Evolutionary conservation across 1,140 invertebrate species (phyloP).

Genomic region (Hycleus phaleratus): DNA sequence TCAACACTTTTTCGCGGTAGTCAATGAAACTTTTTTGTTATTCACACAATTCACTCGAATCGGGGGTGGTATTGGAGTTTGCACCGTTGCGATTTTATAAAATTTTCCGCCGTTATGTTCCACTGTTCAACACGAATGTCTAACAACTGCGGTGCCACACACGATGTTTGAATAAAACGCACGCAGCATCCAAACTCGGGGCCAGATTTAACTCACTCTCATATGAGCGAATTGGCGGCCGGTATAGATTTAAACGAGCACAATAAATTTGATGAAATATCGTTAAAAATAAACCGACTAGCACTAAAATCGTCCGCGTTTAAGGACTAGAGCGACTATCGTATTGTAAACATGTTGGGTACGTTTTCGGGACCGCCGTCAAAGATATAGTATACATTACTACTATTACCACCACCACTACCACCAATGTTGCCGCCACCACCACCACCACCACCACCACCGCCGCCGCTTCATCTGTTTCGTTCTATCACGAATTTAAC

Average conservation of each 20-base stretch:
- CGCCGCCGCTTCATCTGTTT: constrained; percentile 21
- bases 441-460: not conserved
- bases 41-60: not conserved
- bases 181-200: not conserved
- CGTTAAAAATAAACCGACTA: not conserved
- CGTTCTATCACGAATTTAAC: constrained; percentile 20
- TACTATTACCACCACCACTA: constrained; percentile 2
- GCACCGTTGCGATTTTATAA: not conserved
- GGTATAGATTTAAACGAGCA: no score
- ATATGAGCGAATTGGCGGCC: no score
- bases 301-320: not conserved
- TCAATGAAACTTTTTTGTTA: constrained; percentile 50
- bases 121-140: not conserved
- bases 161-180: constrained; percentile 2
- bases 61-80: not conserved
- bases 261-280: no score
- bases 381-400: constrained; percentile 1
- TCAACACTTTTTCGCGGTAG: constrained; percentile 52
- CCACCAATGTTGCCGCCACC: constrained; percentile 2
- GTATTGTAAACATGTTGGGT: no score
- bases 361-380: no score
- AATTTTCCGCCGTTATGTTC: constrained; percentile 10
- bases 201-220: not conserved
- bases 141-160: constrained; percentile 9
- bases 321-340: no score